Conservation (phyloP, 2,888 invertebrate genomes). For the Cremastinae sp. region DNA sequence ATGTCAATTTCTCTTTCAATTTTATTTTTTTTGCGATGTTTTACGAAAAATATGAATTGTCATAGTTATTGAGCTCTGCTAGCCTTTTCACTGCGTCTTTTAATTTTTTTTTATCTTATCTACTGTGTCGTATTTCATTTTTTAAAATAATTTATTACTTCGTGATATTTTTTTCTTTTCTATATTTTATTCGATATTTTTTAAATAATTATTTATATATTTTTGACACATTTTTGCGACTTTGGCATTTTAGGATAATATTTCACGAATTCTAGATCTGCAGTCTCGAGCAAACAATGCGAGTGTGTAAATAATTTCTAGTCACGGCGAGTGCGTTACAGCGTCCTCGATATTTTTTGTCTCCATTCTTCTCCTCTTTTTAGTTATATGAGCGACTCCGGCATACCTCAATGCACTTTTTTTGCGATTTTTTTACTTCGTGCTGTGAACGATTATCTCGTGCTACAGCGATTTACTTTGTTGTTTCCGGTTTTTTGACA, state of each 20-base stretch:
- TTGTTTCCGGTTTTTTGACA: constrained; percentile 27
- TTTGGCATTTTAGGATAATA: not conserved
- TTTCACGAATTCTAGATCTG: constrained; percentile 9
- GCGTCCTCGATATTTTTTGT: constrained; percentile 27
- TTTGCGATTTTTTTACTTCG: constrained; percentile 8
- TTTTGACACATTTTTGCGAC: constrained; percentile 1
- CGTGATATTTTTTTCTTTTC: too few relatives aligned
- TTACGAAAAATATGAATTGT: too few relatives aligned
- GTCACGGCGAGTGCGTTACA: constrained; percentile 3
- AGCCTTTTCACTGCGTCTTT: too few relatives aligned
- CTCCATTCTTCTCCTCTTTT: not conserved
- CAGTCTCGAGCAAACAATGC: constrained; percentile 25
- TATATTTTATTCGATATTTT: too few relatives aligned
- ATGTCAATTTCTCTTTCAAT: too few relatives aligned
- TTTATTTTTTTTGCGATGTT: too few relatives aligned
- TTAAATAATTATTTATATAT: too few relatives aligned
- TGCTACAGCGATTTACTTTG: constrained; percentile 8
- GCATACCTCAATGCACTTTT: not conserved
- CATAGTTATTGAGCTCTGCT: too few relatives aligned
- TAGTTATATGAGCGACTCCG: not conserved
- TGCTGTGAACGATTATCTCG: not conserved
- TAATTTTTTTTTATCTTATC: too few relatives aligned
- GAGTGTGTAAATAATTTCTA: not conserved
- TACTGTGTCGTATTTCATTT: too few relatives aligned
- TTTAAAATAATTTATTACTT: too few relatives aligned